These are phyloP conservation scores for Pantelozetes paolii DNA, from an alignment of 2,888 invertebrate species.

Conservation along the genomic window DNA sequence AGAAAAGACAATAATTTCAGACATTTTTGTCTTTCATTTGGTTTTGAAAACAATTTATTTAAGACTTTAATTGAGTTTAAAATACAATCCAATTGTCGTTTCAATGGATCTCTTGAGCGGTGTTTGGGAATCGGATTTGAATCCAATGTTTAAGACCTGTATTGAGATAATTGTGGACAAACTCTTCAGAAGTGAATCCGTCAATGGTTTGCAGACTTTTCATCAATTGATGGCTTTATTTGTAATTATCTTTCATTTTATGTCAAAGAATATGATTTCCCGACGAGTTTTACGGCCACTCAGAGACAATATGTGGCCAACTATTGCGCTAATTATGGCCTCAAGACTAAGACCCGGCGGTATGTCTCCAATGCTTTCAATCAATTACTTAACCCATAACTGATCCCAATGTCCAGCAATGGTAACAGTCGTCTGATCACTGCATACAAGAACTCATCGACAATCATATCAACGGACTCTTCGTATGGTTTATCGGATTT, in stretches of 20 bases:
- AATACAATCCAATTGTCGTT: no score
- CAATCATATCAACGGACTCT: conserved; percentile 65
- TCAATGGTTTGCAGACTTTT: conserved; percentile 2
- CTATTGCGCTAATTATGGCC: conserved; percentile 63
- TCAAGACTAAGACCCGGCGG: conserved; percentile 77
- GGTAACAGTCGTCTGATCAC: conserved; percentile 66
- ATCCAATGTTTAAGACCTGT: neutral
- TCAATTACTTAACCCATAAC: neutral
- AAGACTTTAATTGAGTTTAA: no score
- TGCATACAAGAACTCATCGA: conserved; percentile 66
- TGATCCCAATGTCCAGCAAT: conserved; percentile 54
- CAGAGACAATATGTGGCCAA: conserved; percentile 76
- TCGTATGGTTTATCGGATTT: conserved; percentile 62
- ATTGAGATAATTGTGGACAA: conserved; percentile 1
- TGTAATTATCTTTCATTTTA: neutral
- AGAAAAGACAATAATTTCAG: no score
- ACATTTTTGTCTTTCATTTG: no score
- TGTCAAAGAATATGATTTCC: conserved; percentile 59
- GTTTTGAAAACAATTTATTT: no score
- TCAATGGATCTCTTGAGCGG: neutral
- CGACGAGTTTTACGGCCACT: conserved; percentile 68
- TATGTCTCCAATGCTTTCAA: conserved; percentile 52
- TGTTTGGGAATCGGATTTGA: neutral
- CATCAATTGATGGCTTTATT: neutral
- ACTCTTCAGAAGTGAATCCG: neutral